Evolutionary conservation across 2,888 invertebrate species (phyloP), one percentile per base, ranked within the genome.

Genomic region (Gari tellinella): DNA sequence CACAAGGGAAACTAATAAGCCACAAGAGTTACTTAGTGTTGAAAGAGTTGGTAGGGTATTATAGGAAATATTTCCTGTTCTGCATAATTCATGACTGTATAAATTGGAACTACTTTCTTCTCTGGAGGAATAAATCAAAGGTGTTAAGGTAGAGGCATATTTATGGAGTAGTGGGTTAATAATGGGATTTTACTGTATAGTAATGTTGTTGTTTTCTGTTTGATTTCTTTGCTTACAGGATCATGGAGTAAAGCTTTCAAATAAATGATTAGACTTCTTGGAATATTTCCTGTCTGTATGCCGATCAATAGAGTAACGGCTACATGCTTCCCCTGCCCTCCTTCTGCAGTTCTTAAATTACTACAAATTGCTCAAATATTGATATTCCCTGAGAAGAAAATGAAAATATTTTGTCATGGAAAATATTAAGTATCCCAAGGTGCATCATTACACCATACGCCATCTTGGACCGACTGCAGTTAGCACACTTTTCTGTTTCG

Each of bases 341-440:
- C 46, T 66, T 49, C 43, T 63, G 41, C 51, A 52, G 52, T 56
- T 78, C 78, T 78, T 78, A 70, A 78, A 70, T 78, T 78, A 78
- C 78, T 64, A 67, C 49, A 78, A 78, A 78, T 73, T 73, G 78
- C 66, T 73, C 73, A 63, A 66, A 69, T 78, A 78, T 78, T 78
- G 78, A 78, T 73, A 69, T 78, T 78, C 57, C 49, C 23, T 19
- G 57, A 51, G 62, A 67, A 69, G 73, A 73, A 78, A 78, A 78
- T 66, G 73, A 78, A 78, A 78, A 66, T 70, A 68, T 73, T 77
- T 77, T 77, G 76, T 72, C 76, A 77, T 72, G 62, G 67, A 73
- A 64, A 60, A 64, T 63, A 62, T 56, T 53, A 49, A 60, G 48
- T 64, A 53, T 70, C 70, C 58, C 58, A 49, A 53, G 53, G 60